phyloP scores from a whole-genome alignment of 2,797 vertebrate species.

The Oophaga sylvatica region DNA sequence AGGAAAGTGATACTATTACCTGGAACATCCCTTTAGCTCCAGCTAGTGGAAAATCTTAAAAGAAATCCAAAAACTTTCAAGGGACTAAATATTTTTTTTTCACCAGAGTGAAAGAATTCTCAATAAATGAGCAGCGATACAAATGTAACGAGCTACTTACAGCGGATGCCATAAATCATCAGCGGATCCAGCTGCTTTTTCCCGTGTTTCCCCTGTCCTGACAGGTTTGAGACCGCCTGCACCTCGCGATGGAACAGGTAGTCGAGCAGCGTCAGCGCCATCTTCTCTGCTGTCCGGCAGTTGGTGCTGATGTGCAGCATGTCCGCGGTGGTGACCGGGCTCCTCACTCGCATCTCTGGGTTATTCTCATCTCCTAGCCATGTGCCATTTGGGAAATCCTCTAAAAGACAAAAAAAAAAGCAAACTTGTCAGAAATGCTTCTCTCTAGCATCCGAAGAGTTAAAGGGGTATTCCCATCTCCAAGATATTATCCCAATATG shows the following conservation, averaged over 20 bases:
- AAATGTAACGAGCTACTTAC: slow-evolving; percentile 77
- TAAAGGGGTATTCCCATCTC: too few species aligned
- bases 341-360: slow-evolving; percentile 92
- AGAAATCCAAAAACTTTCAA: too few species aligned
- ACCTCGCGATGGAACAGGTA: slow-evolving; percentile 97
- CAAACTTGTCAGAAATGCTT: background rate
- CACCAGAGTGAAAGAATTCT: too few species aligned
- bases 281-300: slow-evolving; percentile 96
- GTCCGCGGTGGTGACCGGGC: slow-evolving; percentile 89
- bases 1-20: too few species aligned
- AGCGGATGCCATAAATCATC: slow-evolving; percentile 97
- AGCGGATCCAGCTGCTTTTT: slow-evolving; percentile 98
- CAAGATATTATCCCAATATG: too few species aligned
- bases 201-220: slow-evolving; percentile 95
- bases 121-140: too few species aligned
- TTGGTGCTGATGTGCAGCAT: slow-evolving; percentile 98
- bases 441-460: background rate
- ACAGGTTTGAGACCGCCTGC: slow-evolving; percentile 97
- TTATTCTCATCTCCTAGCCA: slow-evolving; percentile 98
- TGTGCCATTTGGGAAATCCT: slow-evolving; percentile 92
- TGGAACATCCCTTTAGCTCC: background rate
- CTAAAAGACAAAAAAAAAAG: slow-evolving; percentile 68
- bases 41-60: too few species aligned
- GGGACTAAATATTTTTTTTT: too few species aligned
- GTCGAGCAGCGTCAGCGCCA: slow-evolving; percentile 94